Percentiles rank a stretch among this genome's conserved stretches.
phyloP scores from a whole-genome alignment of 1,140 invertebrate species.

The Euura saliciscinereae region DNA sequence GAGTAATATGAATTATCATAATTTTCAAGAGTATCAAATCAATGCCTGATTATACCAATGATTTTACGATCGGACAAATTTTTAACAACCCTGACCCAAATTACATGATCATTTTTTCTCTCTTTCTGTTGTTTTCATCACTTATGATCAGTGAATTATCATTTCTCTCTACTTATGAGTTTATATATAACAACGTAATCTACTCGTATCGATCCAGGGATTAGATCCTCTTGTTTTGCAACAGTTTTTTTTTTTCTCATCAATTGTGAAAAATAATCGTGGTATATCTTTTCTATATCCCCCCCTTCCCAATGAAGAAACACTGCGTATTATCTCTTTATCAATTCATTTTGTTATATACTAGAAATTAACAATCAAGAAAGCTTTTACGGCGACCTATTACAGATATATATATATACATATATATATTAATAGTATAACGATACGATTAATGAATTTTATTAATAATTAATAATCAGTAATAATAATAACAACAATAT shows the following conservation, averaged over 20 bases:
- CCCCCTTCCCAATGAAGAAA: background rate
- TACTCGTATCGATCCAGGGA: too few species aligned
- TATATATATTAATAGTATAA: background rate
- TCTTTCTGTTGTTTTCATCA: background rate
- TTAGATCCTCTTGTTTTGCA: too few species aligned
- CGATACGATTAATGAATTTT: background rate
- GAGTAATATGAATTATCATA: too few species aligned
- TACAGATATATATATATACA: background rate
- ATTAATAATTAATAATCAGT: background rate
- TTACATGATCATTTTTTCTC: background rate
- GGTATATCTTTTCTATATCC: background rate
- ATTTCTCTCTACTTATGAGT: too few species aligned
- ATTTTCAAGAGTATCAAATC: too few species aligned
- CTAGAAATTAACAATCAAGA: too few species aligned
- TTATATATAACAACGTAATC: too few species aligned
- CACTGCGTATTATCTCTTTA: background rate
- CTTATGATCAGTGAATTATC: too few species aligned
- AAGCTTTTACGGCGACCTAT: too few species aligned
- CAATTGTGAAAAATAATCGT: background rate
- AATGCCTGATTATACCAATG: background rate
- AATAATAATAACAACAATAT: slow-evolving; percentile 7
- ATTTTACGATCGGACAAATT: too few species aligned
- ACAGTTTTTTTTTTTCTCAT: too few species aligned
- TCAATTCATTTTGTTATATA: background rate
- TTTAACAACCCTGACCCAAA: too few species aligned